phyloP scores from a whole-genome alignment of 2,888 invertebrate species.

The Philereme transversata region DNA sequence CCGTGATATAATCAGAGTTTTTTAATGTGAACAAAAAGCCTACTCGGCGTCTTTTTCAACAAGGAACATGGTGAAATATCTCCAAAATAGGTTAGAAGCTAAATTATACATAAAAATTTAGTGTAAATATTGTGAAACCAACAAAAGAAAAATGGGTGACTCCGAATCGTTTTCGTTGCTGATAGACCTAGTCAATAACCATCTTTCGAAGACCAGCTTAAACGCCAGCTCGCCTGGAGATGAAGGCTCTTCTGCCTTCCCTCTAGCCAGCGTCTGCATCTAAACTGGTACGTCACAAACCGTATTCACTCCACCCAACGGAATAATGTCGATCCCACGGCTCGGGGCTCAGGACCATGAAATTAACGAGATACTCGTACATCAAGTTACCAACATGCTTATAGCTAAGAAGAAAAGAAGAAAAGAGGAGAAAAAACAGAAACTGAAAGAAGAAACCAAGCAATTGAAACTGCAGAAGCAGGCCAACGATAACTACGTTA shows the following conservation, averaged over 20 bases:
- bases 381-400: constrained; percentile 71
- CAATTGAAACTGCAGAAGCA: constrained; percentile 44
- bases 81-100: background rate
- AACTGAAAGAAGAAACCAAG: constrained; percentile 51
- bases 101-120: background rate
- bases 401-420: constrained; percentile 64
- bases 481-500: constrained; percentile 55
- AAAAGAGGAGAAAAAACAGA: constrained; percentile 51
- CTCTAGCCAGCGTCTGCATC: constrained; percentile 34
- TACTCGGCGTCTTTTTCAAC: too few relatives aligned
- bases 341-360: constrained; percentile 52
- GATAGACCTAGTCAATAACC: constrained; percentile 67
- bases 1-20: too few relatives aligned
- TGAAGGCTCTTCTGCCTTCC: constrained; percentile 34
- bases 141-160: constrained; percentile 57
- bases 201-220: constrained; percentile 66
- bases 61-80: too few relatives aligned
- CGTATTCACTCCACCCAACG: constrained; percentile 43
- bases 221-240: constrained; percentile 45
- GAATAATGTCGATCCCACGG: constrained; percentile 57
- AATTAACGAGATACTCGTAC: constrained; percentile 57
- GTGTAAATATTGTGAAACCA: constrained; percentile 6
- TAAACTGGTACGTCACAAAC: constrained; percentile 27
- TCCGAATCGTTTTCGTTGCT: constrained; percentile 68
- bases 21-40: too few relatives aligned